phyloP scores from a whole-genome alignment of 2,797 vertebrate species.

The Darevskia mixta region DNA sequence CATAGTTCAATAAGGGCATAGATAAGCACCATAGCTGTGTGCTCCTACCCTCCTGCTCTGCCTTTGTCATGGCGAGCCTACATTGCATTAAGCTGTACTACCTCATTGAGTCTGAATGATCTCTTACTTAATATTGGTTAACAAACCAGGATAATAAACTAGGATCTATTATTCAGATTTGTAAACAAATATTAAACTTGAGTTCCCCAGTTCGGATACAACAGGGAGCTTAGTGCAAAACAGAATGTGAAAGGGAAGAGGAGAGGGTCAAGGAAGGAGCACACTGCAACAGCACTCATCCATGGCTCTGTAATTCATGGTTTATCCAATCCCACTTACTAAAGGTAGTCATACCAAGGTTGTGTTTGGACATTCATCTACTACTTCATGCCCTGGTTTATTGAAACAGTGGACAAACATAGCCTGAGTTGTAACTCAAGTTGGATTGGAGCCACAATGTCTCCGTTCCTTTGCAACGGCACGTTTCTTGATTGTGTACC shows the following conservation, averaged over 20 bases:
- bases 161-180: neutral
- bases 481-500: neutral
- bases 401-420: no score
- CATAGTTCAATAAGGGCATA: neutral
- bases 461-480: neutral
- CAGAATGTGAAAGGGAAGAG: neutral
- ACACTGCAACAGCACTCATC: neutral
- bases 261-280: neutral
- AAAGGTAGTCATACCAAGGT: neutral
- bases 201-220: neutral
- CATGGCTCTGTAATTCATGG: neutral
- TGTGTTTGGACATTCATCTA: neutral
- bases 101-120: neutral
- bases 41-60: neutral
- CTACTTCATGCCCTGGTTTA: neutral
- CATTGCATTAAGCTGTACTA: neutral
- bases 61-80: neutral
- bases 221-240: neutral
- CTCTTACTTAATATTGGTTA: neutral
- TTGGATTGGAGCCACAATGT: neutral
- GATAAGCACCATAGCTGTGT: no score
- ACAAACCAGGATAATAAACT: neutral
- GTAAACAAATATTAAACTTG: neutral
- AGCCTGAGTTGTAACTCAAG: neutral
- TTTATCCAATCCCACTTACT: neutral